Conservation (phyloP, 2,113 vertebrate species). For the Sciurus niger region DNA sequence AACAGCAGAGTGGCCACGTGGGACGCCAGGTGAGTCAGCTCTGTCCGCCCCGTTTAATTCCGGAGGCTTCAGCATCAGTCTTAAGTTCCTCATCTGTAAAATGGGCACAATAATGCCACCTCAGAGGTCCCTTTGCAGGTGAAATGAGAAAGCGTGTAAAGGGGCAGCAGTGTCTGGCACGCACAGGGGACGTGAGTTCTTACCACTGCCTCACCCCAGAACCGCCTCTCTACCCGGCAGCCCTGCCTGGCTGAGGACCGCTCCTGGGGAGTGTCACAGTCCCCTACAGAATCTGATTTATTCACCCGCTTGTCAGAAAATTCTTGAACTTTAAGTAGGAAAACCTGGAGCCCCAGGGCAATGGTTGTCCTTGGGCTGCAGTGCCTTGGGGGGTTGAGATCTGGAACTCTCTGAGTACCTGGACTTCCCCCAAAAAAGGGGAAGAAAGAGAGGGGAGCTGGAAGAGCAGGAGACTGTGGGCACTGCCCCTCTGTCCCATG, state of each 20-base stretch:
- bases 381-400: neutral
- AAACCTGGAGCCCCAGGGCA: neutral
- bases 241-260: neutral
- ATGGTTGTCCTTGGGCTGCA: neutral
- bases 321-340: neutral
- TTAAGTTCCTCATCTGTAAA: neutral
- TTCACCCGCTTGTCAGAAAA: neutral
- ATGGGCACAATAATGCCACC: neutral
- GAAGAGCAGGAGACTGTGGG: neutral
- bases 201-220: neutral
- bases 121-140: neutral
- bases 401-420: neutral
- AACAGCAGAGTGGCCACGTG: neutral
- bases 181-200: neutral
- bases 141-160: neutral
- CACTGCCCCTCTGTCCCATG: neutral
- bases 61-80: neutral
- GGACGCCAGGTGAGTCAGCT: neutral
- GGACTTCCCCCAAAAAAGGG: neutral
- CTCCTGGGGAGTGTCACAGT: neutral
- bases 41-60: neutral
- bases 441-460: neutral
- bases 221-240: neutral
- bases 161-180: neutral
- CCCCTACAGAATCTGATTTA: neutral